phyloP scores from a whole-genome alignment of 2,888 invertebrate genomes.

The Lasioglossum zephyrum region DNA sequence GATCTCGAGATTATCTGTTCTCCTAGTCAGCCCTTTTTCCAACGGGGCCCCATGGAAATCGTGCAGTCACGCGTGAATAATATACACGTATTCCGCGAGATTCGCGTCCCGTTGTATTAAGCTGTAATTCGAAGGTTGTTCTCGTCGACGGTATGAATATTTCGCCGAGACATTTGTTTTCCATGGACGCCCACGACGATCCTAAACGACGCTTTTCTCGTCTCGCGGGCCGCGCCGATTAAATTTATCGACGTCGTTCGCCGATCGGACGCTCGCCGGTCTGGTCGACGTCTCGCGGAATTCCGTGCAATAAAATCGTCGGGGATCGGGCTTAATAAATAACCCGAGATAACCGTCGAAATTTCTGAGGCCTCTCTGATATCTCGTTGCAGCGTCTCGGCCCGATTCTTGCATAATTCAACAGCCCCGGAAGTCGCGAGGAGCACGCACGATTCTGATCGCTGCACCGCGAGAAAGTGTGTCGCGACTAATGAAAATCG shows the following conservation, averaged over 20 bases:
- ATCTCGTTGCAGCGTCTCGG: neutral
- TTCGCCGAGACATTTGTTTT: conserved; percentile 47
- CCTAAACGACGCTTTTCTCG: conserved; percentile 26
- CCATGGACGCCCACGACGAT: conserved; percentile 44
- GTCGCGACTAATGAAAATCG: neutral
- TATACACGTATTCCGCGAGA: conserved; percentile 28
- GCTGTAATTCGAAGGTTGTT: conserved; percentile 44
- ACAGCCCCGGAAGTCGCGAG: neutral
- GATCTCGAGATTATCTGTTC: conserved; percentile 35
- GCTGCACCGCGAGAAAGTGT: neutral
- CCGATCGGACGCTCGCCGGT: neutral
- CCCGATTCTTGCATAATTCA: neutral
- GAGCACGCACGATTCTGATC: neutral
- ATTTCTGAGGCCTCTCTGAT: neutral
- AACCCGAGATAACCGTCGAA: neutral
- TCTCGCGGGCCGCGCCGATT: conserved; percentile 26
- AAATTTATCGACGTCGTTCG: conserved; percentile 37
- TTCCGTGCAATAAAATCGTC: conserved; percentile 20
- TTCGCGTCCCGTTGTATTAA: conserved; percentile 50
- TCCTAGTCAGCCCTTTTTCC: conserved; percentile 27
- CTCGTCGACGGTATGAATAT: conserved; percentile 34
- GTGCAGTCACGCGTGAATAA: conserved; percentile 48
- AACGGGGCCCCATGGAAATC: conserved; percentile 27
- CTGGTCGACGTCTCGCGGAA: conserved; percentile 6
- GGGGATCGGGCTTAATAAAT: conserved; percentile 7